Evolutionary conservation across 2,888 invertebrate genomes (phyloP).

Genomic region (Deroplatys truncata): DNA sequence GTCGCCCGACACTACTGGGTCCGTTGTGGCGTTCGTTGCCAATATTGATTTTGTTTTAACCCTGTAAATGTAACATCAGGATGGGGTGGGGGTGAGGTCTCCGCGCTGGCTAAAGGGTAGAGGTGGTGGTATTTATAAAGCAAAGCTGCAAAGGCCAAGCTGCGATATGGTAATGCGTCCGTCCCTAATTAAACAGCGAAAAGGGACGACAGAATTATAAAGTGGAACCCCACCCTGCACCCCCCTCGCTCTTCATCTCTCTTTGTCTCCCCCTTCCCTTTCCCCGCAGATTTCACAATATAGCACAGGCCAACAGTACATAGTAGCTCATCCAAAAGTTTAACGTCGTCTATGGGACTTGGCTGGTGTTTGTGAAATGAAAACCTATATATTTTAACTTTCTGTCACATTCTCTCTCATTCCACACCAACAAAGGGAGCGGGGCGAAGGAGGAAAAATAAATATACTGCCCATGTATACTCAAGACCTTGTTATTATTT

Average conservation of each 20-base stretch:
- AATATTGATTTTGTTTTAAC: slow-evolving; percentile 30
- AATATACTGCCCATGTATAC: background rate
- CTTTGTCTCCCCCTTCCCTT: background rate
- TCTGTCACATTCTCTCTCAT: background rate
- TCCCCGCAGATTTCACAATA: slow-evolving; percentile 12
- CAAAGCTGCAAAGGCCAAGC: slow-evolving; percentile 30
- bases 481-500: background rate
- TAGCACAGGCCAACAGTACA: background rate
- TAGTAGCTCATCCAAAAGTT: slow-evolving; percentile 6
- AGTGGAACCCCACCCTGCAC: slow-evolving; percentile 22
- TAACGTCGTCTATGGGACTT: background rate
- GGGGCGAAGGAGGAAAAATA: background rate
- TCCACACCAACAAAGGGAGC: background rate
- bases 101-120: slow-evolving; percentile 19
- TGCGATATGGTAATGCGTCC: slow-evolving; percentile 31
- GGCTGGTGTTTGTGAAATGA: slow-evolving; percentile 2
- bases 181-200: slow-evolving; percentile 31
- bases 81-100: background rate
- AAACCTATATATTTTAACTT: slow-evolving; percentile 3
- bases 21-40: slow-evolving; percentile 2
- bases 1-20: background rate
- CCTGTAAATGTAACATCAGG: slow-evolving; percentile 26
- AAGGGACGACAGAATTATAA: slow-evolving; percentile 30
- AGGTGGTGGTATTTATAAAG: slow-evolving; percentile 29
- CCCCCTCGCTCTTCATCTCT: background rate